Evolutionary conservation across 2,888 invertebrate genomes (phyloP).

Genomic region (Volucella bombylans): DNA sequence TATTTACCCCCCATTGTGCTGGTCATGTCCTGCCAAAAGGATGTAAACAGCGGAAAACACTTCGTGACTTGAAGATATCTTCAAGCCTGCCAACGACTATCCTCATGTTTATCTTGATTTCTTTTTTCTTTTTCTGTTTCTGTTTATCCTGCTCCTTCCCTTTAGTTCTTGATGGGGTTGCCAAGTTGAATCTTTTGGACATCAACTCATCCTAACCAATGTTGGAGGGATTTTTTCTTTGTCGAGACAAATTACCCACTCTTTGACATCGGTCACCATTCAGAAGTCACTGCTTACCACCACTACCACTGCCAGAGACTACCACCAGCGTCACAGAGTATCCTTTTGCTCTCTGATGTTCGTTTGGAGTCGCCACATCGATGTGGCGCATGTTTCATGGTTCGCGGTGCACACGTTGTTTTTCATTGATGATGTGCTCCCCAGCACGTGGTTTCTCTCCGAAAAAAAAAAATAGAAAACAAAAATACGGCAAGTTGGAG

Average conservation of each 20-base stretch:
- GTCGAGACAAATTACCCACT: slow-evolving; percentile 66
- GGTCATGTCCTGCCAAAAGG: slow-evolving; percentile 66
- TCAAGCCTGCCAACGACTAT: slow-evolving; percentile 27
- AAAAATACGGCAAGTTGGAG: slow-evolving; percentile 33
- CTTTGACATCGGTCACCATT: slow-evolving; percentile 36
- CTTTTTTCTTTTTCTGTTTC: slow-evolving; percentile 59
- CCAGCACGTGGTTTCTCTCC: slow-evolving; percentile 65
- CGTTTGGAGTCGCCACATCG: slow-evolving; percentile 52
- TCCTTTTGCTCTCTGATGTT: slow-evolving; percentile 57
- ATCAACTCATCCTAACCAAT: slow-evolving; percentile 46
- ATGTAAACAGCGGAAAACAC: slow-evolving; percentile 43
- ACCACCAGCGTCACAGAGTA: slow-evolving; percentile 29
- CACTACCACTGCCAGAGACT: slow-evolving; percentile 11
- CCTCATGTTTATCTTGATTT: slow-evolving; percentile 70
- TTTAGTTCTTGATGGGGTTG: slow-evolving; percentile 43
- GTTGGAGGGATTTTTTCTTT: slow-evolving; percentile 51
- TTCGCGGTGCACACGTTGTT: slow-evolving; percentile 73
- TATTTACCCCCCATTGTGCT: slow-evolving; percentile 53
- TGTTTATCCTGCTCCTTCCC: slow-evolving; percentile 51
- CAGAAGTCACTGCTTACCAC: slow-evolving; percentile 23
- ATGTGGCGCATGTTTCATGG: slow-evolving; percentile 74
- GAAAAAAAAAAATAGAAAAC: background rate
- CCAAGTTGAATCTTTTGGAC: slow-evolving; percentile 58
- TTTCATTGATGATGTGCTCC: slow-evolving; percentile 59
- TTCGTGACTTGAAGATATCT: slow-evolving; percentile 50